Evolutionary conservation across 2,113 vertebrate genomes (phyloP).

Genomic region (Pedionomus torquatus): DNA sequence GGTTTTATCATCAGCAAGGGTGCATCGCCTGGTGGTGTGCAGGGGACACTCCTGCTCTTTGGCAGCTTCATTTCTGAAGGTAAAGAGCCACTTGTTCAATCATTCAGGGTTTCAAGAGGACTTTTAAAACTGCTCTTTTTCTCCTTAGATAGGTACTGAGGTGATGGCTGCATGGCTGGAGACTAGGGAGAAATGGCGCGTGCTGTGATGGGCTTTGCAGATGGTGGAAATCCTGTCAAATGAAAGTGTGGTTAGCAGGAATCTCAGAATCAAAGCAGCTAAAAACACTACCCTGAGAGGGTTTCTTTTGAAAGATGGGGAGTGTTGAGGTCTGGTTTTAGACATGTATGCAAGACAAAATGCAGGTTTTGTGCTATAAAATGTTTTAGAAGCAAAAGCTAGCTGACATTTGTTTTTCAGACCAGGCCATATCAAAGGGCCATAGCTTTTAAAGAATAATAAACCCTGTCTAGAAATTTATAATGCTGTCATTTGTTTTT

Average conservation of each 20-base stretch:
- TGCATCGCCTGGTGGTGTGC: neutral
- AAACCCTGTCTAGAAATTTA: conserved; percentile 19
- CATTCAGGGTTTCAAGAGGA: neutral
- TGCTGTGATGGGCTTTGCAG: neutral
- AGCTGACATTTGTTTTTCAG: neutral
- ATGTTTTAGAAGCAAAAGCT: conserved; percentile 5
- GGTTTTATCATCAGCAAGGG: neutral
- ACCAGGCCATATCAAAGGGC: neutral
- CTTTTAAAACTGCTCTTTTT: neutral
- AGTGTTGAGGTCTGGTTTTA: neutral
- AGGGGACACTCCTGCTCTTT: neutral
- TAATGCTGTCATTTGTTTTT: neutral
- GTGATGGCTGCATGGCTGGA: neutral
- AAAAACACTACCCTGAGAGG: neutral
- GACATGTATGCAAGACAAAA: conserved; percentile 2
- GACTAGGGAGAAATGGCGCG: neutral
- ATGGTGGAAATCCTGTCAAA: neutral
- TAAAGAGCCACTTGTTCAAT: neutral
- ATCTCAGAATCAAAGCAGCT: neutral
- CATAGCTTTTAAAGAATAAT: neutral
- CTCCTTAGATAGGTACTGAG: neutral
- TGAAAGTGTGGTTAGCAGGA: neutral
- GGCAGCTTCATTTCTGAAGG: neutral
- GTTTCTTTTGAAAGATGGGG: neutral
- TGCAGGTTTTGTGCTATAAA: neutral